Base-by-base conservation (phyloP, 2,113 vertebrate species). In the Ivindomyrus marchei region DNA sequence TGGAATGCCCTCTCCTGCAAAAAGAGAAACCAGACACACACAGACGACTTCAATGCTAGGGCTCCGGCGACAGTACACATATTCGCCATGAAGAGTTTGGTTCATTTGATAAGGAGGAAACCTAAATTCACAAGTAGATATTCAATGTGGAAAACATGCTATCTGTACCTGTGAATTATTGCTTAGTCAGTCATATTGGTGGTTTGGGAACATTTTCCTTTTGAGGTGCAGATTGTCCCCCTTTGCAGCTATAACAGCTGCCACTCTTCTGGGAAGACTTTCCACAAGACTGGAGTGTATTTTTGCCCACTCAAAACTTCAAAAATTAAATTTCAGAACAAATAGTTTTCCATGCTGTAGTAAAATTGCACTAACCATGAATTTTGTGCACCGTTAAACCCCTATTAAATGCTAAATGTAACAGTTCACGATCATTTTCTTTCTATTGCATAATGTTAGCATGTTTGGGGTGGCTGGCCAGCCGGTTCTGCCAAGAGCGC, bases 1-100 rank as follows among this genome's bases (percentile, higher is more conserved):
- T 94, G 90, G 42, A 98, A 96, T 21, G 88, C 58, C 0, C 93
- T 92, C 24, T 89, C 96, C 95, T 92, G 89, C 42, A 77, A 45
- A 88, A 31, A 45, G 86, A 47, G 5, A 66, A 74, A 45, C 86
- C 5, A 86, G 3, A 58, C 0, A 0, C n/a, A 4, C 17, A 4
- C 2, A 42, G 19, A 6, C 17, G 5, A 24, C 19, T 24, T 58
- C 9, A 24, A 8, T 8, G 53, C 53, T 0, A 56, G 4, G 19
- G 53, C 19, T 58, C 19, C 6, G 21, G 19, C 0, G 19, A 46
- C 0, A 85, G 21, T 86, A 27, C 1, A 11, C 58, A 27, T n/a
- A n/a, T 10, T 27, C 9, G 1, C 27, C 24, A 17, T n/a, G 58
- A 13, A 10, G 17, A 87, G 58, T 27, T 27, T 11, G 24, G 2